Base-by-base conservation (phyloP, 2,113 vertebrate species). In the Tachycineta bicolor region DNA sequence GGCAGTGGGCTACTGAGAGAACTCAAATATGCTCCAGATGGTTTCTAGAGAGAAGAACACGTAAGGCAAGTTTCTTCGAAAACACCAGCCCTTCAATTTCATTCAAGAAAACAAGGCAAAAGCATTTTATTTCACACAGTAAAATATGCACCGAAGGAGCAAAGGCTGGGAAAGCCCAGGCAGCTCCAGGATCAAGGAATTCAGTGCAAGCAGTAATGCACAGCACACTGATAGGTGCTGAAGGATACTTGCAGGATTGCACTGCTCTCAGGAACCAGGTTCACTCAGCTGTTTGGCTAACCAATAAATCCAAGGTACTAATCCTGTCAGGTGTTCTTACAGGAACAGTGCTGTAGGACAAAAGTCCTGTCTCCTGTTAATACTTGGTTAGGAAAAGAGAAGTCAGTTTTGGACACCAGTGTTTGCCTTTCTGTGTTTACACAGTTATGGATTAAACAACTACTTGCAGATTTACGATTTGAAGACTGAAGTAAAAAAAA, bases 1-100 rank as follows among this genome's bases (percentile, higher is more conserved):
- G 99, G 99, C 87, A 98, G 89, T 6, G 98, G 96, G 29, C 89
- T 97, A 24, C 93, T 96, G 55, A 98, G 74, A 43, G 97, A 97
- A 67, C 55, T 91, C 94, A 99, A 95, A 87, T 92, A 97, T 4
- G 98, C 98, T 18, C 92, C 97, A 34, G 97, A 95, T 89, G 98
- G 99, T 93, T 98, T 99, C 99, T 99, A 94, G 29, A 90, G 76
- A 76, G 11, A 86, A 75, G 4, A 53, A 21, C 12, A 18, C 0
- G 3, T 12, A 49, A 73, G 31, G 26, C 37, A 37, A 37, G 37
- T 37, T 39, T 56, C 37, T 76, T 70, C 21, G 12, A 41, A 76
- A 89, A 52, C 34, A 77, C 1, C 21, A 50, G 22, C 12, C 29
- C 7, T 64, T 37, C 14, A 43, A 52, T 23, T 49, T 24, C 55